phyloP scores from a whole-genome alignment of 2,797 vertebrate species.

The Danionella dracula region DNA sequence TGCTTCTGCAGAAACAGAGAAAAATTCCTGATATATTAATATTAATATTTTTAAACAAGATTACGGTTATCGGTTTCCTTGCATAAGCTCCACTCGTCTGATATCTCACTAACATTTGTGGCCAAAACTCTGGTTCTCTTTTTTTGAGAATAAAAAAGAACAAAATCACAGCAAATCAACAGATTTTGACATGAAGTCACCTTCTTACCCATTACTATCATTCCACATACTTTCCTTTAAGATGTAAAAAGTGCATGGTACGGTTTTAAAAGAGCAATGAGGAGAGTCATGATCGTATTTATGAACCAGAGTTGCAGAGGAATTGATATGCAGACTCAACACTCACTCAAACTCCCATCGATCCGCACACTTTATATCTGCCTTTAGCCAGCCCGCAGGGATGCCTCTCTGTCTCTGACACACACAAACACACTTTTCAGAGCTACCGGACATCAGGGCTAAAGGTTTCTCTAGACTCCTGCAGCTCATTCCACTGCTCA shows the following conservation, averaged over 20 bases:
- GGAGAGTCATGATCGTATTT: neutral
- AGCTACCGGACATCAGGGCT: neutral
- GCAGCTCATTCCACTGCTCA: neutral
- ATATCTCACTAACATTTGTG: no score
- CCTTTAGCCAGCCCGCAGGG: neutral
- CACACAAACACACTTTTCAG: neutral
- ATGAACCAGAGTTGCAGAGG: neutral
- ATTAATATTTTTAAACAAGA: no score
- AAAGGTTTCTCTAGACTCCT: neutral
- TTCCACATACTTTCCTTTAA: no score
- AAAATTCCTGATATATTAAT: no score
- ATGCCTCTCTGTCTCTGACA: neutral
- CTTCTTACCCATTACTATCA: no score
- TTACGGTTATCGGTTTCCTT: no score
- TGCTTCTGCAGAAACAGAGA: no score
- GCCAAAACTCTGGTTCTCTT: no score
- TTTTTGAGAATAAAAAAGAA: no score
- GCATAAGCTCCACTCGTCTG: no score
- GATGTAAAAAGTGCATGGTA: neutral
- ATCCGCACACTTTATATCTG: neutral
- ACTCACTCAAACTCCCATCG: neutral
- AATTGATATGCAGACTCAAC: constrained; percentile 4
- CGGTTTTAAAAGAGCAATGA: neutral
- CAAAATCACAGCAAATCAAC: no score
- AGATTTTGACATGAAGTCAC: no score